Base-by-base conservation (phyloP, 2,113 vertebrate species). In the Alces alces region DNA sequence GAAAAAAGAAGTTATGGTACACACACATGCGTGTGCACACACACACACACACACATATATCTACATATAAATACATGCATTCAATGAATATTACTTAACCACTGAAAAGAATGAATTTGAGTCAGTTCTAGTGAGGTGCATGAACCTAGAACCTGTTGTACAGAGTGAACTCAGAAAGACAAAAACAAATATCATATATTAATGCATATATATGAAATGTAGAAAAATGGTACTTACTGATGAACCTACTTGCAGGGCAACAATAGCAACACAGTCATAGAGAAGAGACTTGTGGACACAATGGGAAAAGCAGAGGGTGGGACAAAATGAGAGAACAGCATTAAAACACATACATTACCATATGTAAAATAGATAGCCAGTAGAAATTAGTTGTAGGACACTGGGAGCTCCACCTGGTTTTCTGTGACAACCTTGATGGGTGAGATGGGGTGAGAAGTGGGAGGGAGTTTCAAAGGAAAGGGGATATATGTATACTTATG, bases 31-130 rank as follows among this genome's bases (percentile, higher is more conserved):
- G 15, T 0, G 7, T 33, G 28, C 5, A 61, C 2, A 16, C 60
- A 61, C 3, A 9, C 30, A 33, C 30, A n/a, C 14, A 33, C 7
- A n/a, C 16, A 64, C 7, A n/a, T 7, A 64, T 0, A n/a, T 0
- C 19, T 66, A 66, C 33, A 36, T 66, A 66, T 66, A 66, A 11
- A 66, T 66, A 19, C 64, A 66, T 5, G 33, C 64, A 36, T 66
- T 36, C 64, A 36, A 21, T 66, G 33, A 66, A 36, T 17, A 66
- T 36, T 66, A 66, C 17, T 66, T 33, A 36, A 66, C 33, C 64
- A 36, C 2, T 66, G 64, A 36, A 66, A 66, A 66, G 64, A 21
- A 66, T 66, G n/a, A 36, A 66, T 66, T 21, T 66, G 33, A 36
- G 17, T 66, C 64, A 21, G 64, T 36, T 66, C 64, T 36, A 66